These are phyloP conservation scores for Cabera pusaria DNA, from an alignment of 2,888 invertebrate species.

Conservation along the genomic window DNA sequence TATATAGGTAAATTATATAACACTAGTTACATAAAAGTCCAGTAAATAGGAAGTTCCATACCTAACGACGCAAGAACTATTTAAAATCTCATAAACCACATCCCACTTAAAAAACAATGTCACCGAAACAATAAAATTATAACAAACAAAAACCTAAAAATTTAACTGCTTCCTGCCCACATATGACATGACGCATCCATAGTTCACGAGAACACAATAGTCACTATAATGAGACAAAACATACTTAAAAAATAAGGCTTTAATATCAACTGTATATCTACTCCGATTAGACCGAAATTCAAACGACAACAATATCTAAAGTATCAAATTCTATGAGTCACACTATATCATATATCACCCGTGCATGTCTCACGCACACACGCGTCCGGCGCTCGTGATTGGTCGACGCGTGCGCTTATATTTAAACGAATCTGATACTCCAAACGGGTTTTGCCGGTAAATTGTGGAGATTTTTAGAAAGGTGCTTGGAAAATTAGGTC, in stretches of 20 bases:
- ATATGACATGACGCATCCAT: slow-evolving; percentile 48
- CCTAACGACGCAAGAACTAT: slow-evolving; percentile 37
- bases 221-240: slow-evolving; percentile 52
- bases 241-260: slow-evolving; percentile 19
- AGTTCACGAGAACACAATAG: slow-evolving; percentile 53
- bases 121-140: slow-evolving; percentile 48
- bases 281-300: slow-evolving; percentile 45
- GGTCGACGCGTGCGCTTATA: slow-evolving; percentile 31
- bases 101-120: slow-evolving; percentile 38
- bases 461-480: slow-evolving; percentile 80
- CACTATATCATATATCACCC: slow-evolving; percentile 33
- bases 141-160: slow-evolving; percentile 41
- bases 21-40: too few relatives aligned
- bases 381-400: slow-evolving; percentile 23
- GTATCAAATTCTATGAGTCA: slow-evolving; percentile 25
- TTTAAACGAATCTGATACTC: slow-evolving; percentile 43
- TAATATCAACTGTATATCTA: too few relatives aligned
- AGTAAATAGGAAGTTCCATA: slow-evolving; percentile 27
- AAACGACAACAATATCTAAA: slow-evolving; percentile 1
- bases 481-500: slow-evolving; percentile 54
- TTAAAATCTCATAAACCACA: slow-evolving; percentile 36
- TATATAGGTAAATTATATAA: too few relatives aligned
- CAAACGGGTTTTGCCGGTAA: slow-evolving; percentile 68
- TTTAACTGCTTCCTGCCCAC: slow-evolving; percentile 58
- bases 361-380: slow-evolving; percentile 22